Percentiles rank a stretch among this genome's conserved stretches.
Evolutionary conservation across 2,113 vertebrate species (phyloP).

Genomic region (Australoheros scitulus): DNA sequence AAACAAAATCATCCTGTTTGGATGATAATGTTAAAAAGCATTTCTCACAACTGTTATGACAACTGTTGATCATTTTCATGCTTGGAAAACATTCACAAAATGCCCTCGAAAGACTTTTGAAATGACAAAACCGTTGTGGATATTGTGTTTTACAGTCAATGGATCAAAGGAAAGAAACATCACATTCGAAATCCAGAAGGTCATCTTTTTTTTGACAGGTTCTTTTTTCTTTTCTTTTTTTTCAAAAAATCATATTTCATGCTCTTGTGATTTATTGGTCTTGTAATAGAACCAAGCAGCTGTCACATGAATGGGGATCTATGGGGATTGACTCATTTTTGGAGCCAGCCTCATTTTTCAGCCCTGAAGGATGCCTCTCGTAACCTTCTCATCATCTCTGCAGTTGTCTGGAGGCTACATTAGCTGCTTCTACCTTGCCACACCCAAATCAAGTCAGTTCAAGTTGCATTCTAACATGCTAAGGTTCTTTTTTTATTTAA

Average conservation of each 20-base stretch:
- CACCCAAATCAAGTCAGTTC: not conserved
- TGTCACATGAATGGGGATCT: conserved; percentile 1
- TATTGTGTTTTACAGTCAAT: conserved; percentile 1
- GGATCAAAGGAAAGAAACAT: not conserved
- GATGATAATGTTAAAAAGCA: conserved; percentile 52
- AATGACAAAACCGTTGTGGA: not conserved
- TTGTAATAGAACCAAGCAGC: not conserved
- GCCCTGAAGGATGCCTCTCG: not conserved
- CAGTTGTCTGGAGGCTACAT: not conserved
- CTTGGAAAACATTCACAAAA: not conserved
- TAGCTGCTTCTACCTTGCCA: not conserved
- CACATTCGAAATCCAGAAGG: not conserved
- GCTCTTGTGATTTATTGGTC: conserved; percentile 2
- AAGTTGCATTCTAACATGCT: not conserved
- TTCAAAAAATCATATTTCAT: not conserved
- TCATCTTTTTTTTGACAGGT: not conserved
- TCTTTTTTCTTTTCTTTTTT: not conserved
- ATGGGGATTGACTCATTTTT: not conserved
- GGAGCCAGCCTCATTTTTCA: not conserved
- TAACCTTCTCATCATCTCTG: not conserved
- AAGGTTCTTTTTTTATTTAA: not conserved
- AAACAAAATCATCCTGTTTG: conserved; percentile 57
- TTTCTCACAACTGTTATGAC: conserved; percentile 53
- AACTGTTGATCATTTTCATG: conserved; percentile 56
- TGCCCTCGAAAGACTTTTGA: not conserved